Evolutionary conservation across 2,888 invertebrate species (phyloP).

Genomic region (Anticlea derivata): DNA sequence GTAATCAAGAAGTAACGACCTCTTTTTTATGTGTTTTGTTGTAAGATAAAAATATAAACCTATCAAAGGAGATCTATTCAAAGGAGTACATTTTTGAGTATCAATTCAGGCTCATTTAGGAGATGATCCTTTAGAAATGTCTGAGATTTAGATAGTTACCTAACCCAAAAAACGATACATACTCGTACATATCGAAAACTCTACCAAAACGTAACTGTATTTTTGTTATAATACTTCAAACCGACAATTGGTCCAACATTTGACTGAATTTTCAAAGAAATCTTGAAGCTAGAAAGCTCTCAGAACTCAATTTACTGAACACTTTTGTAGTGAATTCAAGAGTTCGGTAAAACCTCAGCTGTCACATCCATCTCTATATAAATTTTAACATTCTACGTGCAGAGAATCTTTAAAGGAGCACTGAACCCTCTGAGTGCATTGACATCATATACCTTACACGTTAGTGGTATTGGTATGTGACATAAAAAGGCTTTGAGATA

Average conservation of each 20-base stretch:
- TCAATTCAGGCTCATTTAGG: too few relatives aligned
- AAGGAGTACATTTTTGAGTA: too few relatives aligned
- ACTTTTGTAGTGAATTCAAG: slow-evolving; percentile 34
- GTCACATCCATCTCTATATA: slow-evolving; percentile 56
- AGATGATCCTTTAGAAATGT: too few relatives aligned
- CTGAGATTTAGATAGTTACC: too few relatives aligned
- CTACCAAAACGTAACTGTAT: neutral
- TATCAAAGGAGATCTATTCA: too few relatives aligned
- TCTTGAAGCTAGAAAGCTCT: slow-evolving; percentile 30
- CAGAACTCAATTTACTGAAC: slow-evolving; percentile 47
- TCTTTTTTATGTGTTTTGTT: neutral
- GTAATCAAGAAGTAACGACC: slow-evolving; percentile 9
- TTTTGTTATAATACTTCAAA: neutral
- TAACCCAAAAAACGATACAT: too few relatives aligned
- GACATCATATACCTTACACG: slow-evolving; percentile 51
- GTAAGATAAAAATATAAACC: too few relatives aligned
- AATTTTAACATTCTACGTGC: slow-evolving; percentile 66
- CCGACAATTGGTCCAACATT: neutral
- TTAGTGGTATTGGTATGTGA: slow-evolving; percentile 33
- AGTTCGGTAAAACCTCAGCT: slow-evolving; percentile 41
- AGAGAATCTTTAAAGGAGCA: slow-evolving; percentile 60
- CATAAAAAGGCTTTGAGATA: slow-evolving; percentile 46
- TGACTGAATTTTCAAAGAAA: slow-evolving; percentile 18
- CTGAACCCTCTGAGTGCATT: slow-evolving; percentile 71
- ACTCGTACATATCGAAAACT: neutral